These are phyloP conservation scores for Catagonus wagneri DNA, from an alignment of 2,113 vertebrate genomes.

Conservation along the genomic window DNA sequence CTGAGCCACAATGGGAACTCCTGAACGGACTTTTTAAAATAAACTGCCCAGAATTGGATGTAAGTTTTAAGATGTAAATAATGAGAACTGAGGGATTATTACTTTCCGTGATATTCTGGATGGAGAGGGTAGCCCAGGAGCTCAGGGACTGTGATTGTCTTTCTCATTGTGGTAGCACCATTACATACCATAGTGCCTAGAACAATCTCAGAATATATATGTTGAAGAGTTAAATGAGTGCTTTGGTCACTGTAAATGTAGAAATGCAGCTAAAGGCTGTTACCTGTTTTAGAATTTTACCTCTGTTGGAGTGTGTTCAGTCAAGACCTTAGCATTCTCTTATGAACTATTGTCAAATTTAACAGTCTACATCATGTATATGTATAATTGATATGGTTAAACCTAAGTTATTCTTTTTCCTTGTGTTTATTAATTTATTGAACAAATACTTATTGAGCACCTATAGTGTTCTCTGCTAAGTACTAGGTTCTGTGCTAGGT, in stretches of 20 bases:
- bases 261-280: background rate
- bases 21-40: background rate
- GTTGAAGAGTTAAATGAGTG: background rate
- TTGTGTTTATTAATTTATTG: background rate
- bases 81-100: background rate
- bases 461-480: background rate
- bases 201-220: conserved; percentile 4
- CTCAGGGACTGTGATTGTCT: background rate
- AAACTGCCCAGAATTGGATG: background rate
- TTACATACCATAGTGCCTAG: background rate
- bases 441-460: background rate
- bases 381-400: background rate
- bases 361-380: background rate
- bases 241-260: background rate
- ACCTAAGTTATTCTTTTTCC: background rate
- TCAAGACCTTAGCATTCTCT: background rate
- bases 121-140: background rate
- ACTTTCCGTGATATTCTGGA: background rate
- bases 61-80: conserved; percentile 27
- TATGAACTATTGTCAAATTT: background rate
- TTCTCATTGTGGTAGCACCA: background rate
- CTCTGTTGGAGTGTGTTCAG: background rate
- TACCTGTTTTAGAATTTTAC: conserved; percentile 24
- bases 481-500: background rate
- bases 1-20: too few relatives aligned